Base-by-base conservation (phyloP, 2,113 vertebrate species). In the Callipepla squamata region DNA sequence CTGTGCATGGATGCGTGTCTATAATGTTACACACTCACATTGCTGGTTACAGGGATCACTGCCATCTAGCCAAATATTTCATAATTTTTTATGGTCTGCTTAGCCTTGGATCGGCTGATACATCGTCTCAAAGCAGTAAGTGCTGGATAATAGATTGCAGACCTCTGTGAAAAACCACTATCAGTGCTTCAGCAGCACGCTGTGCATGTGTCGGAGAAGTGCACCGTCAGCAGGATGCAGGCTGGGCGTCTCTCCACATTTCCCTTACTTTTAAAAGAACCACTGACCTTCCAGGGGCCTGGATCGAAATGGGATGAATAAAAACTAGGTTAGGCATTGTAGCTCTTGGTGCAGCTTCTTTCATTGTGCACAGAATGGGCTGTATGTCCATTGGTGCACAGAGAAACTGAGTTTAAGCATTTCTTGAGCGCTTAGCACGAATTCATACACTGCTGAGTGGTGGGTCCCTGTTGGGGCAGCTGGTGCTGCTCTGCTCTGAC, bases 111-210 rank as follows among this genome's bases (percentile, higher is more conserved):
- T 96, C 18, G 19, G 89, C 70, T 65, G 95, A 97, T 95, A 95
- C 92, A 93, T 96, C 74, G 83, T 95, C 97, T 96, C 25, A 65
- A 66, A 85, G 83, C 95, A 95, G 97, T 96, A 95, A 96, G 95
- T 95, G 88, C 72, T 95, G 95, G 74, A 94, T 98, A 98, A 98
- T 97, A 95, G 97, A 96, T 95, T 97, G 96, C 98, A 98, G 98
- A 93, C 96, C 96, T 97, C 94, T 93, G 85, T 96, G 96, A 93
- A 95, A 95, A 96, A 89, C 81, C 94, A 74, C 95, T 95, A 95
- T 92, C 96, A 95, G 74, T 93, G 95, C 89, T 96, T 96, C 92
- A 81, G 97, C 91, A 89, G 92, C 2, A 1, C 83, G 34, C 87
- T 94, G 94, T 87, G 85, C 94, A 89, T 89, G 92, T 87, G 89